Evolutionary conservation across 2,113 vertebrate genomes (phyloP).

Genomic region (Ifrita kowaldi): DNA sequence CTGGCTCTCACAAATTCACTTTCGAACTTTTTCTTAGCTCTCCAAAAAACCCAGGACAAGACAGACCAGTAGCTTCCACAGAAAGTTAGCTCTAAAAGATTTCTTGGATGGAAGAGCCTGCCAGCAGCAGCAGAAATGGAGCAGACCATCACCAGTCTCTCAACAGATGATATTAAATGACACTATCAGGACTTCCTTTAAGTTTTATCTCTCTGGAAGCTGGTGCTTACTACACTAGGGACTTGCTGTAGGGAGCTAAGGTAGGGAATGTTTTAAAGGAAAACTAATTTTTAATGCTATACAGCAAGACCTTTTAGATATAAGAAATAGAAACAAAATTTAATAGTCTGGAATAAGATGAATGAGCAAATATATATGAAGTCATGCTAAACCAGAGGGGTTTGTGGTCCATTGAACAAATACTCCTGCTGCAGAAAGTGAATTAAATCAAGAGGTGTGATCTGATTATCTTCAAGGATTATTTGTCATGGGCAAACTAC

Average conservation of each 20-base stretch:
- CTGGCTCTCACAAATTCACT: background rate
- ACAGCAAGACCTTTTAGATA: background rate
- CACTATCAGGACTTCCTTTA: background rate
- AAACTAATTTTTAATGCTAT: background rate
- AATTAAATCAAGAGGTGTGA: conserved; percentile 40
- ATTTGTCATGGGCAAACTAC: conserved; percentile 34
- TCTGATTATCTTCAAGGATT: conserved; percentile 45
- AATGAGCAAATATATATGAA: background rate
- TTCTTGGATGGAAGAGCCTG: background rate
- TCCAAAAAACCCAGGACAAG: background rate
- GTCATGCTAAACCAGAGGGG: background rate
- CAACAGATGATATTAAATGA: background rate
- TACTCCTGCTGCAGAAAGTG: background rate
- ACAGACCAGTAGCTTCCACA: background rate
- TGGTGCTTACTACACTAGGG: background rate
- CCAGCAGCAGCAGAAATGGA: background rate
- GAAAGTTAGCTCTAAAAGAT: background rate
- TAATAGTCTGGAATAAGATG: background rate
- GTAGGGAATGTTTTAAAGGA: background rate
- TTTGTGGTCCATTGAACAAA: conserved; percentile 15
- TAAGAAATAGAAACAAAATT: background rate
- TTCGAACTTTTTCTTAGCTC: background rate
- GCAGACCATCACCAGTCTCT: background rate
- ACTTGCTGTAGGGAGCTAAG: background rate
- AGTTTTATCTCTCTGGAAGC: background rate